Base-by-base conservation (phyloP, 1,140 invertebrate genomes). In the Saccostrea cuccullata region DNA sequence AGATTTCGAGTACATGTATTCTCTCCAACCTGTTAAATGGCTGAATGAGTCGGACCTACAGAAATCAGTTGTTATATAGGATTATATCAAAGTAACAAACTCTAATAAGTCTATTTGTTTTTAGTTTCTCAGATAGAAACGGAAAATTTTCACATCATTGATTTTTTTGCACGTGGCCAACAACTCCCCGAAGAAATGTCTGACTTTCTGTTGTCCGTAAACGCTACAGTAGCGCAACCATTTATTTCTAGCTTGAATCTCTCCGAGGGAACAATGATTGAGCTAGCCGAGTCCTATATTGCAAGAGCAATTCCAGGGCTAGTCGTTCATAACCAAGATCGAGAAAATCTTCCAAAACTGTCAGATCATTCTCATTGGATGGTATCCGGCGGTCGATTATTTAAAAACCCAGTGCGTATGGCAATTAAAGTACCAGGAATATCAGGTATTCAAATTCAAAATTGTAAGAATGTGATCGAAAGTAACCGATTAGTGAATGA, bases 301-400 rank as follows among this genome's bases (percentile, higher is more conserved):
- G 70, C 13, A 5, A 77, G 15, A 30, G 70, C 15, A 12, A 23
- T 77, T 77, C 70, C 70, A 60, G 77, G 86, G 12, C 6, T 40
- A 40, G 23, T 82, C 15, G n/a, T 30, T 17, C 47, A 67, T 30
- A 83, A 82, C 23, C 12, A 58, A 8, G 58, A 60, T 20, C 26
- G 47, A 40, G 47, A 36, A 58, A 30, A 40, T 17, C 40, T 82
- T 26, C 70, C 23, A 36, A 77, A 77, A 87, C 60, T 87, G 56
- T 83, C 55, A 60, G 23, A 55, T 87, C 82, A 84, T 70, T 77
- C 70, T 77, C 70, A 77, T 1, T 77, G 70, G 70, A 77, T 77
- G 26, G 13, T 9, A 13, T 77, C 70, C 26, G 70, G 26, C 4
- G 26, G 70, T 77, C 70, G 70, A 23, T 15, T 77, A 9, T 77